Conservation (phyloP, 2,797 vertebrate genomes). For the Sternotherus odoratus region DNA sequence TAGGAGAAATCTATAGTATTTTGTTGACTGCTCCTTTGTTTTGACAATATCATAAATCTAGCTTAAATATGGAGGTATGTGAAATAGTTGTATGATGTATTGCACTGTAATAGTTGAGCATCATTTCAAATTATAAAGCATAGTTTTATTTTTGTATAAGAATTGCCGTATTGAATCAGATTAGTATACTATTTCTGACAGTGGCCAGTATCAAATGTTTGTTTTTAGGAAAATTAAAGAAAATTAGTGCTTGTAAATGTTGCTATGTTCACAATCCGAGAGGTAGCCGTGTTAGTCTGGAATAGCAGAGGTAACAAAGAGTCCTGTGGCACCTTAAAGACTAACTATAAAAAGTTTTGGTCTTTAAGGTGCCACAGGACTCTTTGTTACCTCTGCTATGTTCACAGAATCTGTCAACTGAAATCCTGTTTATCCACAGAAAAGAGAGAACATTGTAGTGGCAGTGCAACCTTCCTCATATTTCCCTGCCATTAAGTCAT, state of each 20-base stretch:
- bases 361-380: no score
- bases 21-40: slow-evolving; percentile 39
- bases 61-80: not conserved
- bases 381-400: no score
- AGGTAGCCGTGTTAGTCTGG: no score
- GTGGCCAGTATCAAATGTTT: not conserved
- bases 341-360: no score
- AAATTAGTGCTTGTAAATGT: not conserved
- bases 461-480: not conserved
- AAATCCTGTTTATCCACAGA: not conserved
- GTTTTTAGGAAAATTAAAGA: not conserved
- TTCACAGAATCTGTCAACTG: not conserved
- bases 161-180: not conserved
- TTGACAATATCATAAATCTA: not conserved
- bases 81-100: not conserved
- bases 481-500: not conserved
- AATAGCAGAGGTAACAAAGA: no score
- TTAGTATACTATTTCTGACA: fast-evolving
- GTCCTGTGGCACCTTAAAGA: no score
- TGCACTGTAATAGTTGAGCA: not conserved
- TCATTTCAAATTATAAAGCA: not conserved
- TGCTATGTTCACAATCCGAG: not conserved
- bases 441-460: not conserved
- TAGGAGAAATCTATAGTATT: slow-evolving; percentile 21
- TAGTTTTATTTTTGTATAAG: not conserved